Evolutionary conservation across 2,888 invertebrate species (phyloP), one percentile per base, ranked within the genome.

Genomic region (Deilephila elpenor): DNA sequence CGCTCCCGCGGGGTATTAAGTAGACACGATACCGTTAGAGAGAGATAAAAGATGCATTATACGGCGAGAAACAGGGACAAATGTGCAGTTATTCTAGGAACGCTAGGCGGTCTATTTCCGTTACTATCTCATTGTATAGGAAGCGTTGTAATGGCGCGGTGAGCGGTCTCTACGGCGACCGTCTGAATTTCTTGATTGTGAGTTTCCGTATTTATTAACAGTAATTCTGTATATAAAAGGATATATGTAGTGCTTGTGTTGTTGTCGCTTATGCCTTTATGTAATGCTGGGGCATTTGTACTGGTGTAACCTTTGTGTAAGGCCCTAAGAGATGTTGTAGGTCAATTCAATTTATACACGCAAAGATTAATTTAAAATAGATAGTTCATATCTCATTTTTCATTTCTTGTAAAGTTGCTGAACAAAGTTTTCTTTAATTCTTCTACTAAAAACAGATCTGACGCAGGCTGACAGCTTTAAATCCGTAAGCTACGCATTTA

Each of bases 31-130:
- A 1, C 56, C 29, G 60, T 5, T 29, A 60, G 60, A 60, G 4
- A 60, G 60, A 29, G 60, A 60, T 25, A 29, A 14, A 56, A 14
- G 5, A 56, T 17, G 56, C 5, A 19, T 19, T 56, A 56, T 56
- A 19, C 19, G 19, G n/a, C 56, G 56, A 5, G n/a, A 56, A 29
- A 60, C 60, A 60, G 60, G 60, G 17, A 60, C 29, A 25, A 25
- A 29, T 19, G 56, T 56, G n/a, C 60, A 60, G 25, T 60, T 60
- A 60, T 60, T 60, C 60, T 60, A 60, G 64, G 56, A 56, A 56
- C 60, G n/a, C 20, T 0, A 44, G 19, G 56, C 56, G n/a, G 20
- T 64, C 61, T 20, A 76, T 59, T 25, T 73, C 32, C 29, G 60
- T 25, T 20, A 25, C 44, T 29, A 25, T 29, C n/a, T 56, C 56